phyloP scores from a whole-genome alignment of 1,140 invertebrate species.

The Apis florea region DNA sequence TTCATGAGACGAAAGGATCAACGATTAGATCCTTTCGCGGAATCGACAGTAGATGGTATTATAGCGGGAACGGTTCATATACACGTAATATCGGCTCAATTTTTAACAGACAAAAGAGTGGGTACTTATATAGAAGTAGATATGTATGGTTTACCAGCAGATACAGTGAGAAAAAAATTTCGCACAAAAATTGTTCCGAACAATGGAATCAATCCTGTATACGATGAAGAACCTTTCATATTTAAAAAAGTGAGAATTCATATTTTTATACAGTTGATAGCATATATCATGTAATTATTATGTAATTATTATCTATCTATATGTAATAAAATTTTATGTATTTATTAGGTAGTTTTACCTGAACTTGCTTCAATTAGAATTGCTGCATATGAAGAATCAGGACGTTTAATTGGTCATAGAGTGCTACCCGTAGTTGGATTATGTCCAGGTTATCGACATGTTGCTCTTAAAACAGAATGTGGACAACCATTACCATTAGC shows the following conservation, averaged over 20 bases:
- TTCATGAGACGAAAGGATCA: constrained; percentile 98
- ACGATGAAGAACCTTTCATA: constrained; percentile 97
- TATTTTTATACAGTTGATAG: not conserved
- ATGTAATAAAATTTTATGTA: not conserved
- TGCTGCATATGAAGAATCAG: constrained; percentile 97
- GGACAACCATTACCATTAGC: constrained; percentile 95
- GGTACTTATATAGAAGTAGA: constrained; percentile 99
- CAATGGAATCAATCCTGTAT: constrained; percentile 98
- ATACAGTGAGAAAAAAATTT: constrained; percentile 98
- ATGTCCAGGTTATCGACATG: constrained; percentile 95
- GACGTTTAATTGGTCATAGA: constrained; percentile 96
- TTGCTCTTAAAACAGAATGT: constrained; percentile 93
- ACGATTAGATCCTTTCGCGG: constrained; percentile 98
- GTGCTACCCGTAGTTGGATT: constrained; percentile 97
- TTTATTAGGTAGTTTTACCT: constrained; percentile 93
- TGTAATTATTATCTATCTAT: too few relatives aligned
- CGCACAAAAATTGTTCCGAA: constrained; percentile 95
- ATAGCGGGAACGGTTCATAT: constrained; percentile 98
- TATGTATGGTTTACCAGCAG: constrained; percentile 99
- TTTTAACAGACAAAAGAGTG: constrained; percentile 96
- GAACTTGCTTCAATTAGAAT: constrained; percentile 97
- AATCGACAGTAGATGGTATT: constrained; percentile 99
- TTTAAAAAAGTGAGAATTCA: constrained; percentile 93
- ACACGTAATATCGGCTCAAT: constrained; percentile 94
- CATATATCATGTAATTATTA: too few relatives aligned